Conservation (phyloP, 2,888 invertebrate species). For the Dolichopus griseipennis region DNA sequence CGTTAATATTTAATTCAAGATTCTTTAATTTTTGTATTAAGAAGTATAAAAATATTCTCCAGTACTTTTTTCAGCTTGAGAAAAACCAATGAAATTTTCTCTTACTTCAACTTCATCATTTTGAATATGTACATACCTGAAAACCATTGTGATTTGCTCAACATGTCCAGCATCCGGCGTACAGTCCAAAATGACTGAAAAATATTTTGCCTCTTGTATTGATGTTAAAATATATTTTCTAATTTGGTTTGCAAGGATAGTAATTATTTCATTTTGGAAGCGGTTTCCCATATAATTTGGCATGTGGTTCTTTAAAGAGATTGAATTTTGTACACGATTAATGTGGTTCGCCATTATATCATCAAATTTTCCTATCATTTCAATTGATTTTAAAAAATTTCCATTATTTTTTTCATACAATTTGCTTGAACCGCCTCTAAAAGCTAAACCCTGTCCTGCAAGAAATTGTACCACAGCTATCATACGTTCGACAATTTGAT, state of each 20-base stretch:
- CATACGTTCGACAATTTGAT: slow-evolving; percentile 7
- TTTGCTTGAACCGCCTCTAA: slow-evolving; percentile 7
- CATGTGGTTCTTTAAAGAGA: slow-evolving; percentile 9
- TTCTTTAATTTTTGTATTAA: slow-evolving; percentile 10
- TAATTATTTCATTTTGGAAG: slow-evolving; percentile 9
- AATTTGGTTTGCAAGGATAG: slow-evolving; percentile 1
- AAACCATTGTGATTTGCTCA: slow-evolving; percentile 8
- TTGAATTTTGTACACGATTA: slow-evolving; percentile 7
- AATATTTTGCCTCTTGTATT: slow-evolving; percentile 10
- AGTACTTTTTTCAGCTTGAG: slow-evolving; percentile 7
- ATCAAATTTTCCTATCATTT: background rate
- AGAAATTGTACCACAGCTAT: slow-evolving; percentile 8
- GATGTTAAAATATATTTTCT: slow-evolving; percentile 4
- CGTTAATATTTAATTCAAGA: slow-evolving; percentile 9
- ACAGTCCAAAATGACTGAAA: slow-evolving; percentile 10
- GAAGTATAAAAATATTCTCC: slow-evolving; percentile 7
- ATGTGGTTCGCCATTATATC: slow-evolving; percentile 4
- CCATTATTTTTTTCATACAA: slow-evolving; percentile 9
- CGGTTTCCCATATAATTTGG: slow-evolving; percentile 10
- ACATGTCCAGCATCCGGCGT: slow-evolving; percentile 10
- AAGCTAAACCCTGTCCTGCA: slow-evolving; percentile 7
- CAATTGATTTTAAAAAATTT: slow-evolving; percentile 9
- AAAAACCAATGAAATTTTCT: slow-evolving; percentile 12
- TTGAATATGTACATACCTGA: slow-evolving; percentile 9
- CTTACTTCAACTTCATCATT: slow-evolving; percentile 7